These are phyloP conservation scores for Balaenoptera acutorostrata DNA, from an alignment of 2,113 vertebrate species.

Conservation along the genomic window DNA sequence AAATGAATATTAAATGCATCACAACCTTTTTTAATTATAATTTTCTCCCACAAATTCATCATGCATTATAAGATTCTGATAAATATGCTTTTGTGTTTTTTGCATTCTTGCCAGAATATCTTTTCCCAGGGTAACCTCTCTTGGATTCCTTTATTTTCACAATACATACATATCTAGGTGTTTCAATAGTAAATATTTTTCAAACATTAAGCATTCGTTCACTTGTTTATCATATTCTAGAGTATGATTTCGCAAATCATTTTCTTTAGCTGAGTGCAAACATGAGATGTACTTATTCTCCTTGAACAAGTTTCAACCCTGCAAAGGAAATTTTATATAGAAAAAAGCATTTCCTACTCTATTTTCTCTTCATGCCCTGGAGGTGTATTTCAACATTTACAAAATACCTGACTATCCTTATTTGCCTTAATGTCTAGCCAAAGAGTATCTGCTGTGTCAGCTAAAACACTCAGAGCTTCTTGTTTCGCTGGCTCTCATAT, in stretches of 20 bases:
- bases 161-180: neutral
- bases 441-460: constrained; percentile 69
- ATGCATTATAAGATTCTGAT: constrained; percentile 70
- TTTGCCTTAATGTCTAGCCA: constrained; percentile 71
- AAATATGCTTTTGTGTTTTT: constrained; percentile 65
- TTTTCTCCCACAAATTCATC: constrained; percentile 74
- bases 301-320: constrained; percentile 42
- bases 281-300: neutral
- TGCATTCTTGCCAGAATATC: constrained; percentile 55
- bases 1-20: constrained; percentile 74
- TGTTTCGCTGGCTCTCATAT: constrained; percentile 55
- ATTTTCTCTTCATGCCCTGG: constrained; percentile 46
- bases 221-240: constrained; percentile 58
- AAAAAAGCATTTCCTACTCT: constrained; percentile 42
- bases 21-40: constrained; percentile 74
- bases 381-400: constrained; percentile 67
- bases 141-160: constrained; percentile 50
- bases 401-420: constrained; percentile 72
- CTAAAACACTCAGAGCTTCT: constrained; percentile 62
- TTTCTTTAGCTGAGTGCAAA: constrained; percentile 47
- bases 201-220: constrained; percentile 57
- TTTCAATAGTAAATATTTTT: constrained; percentile 58
- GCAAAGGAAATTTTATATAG: constrained; percentile 62
- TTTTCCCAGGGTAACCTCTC: constrained; percentile 24
- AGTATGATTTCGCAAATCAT: constrained; percentile 63